Evolutionary conservation across 2,113 vertebrate genomes (phyloP).

Genomic region (Lontra canadensis): DNA sequence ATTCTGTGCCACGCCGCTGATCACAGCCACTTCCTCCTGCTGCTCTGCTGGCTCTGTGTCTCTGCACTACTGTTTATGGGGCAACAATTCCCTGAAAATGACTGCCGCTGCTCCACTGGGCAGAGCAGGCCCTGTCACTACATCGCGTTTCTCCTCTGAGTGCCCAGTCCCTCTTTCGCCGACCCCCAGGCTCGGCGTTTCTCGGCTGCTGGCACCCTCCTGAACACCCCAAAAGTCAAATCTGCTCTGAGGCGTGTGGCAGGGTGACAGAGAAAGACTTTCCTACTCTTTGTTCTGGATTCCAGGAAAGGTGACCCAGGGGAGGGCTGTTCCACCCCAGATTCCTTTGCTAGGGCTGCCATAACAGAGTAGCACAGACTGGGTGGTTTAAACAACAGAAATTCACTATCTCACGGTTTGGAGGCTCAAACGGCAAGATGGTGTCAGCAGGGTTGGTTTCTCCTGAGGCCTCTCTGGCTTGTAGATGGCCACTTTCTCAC

Average conservation of each 20-base stretch:
- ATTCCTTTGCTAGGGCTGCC: not conserved
- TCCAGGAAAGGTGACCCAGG: not conserved
- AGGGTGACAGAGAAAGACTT: not conserved
- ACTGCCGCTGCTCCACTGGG: not conserved
- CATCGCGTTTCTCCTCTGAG: fast-evolving
- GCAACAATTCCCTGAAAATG: not conserved
- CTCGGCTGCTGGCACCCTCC: not conserved
- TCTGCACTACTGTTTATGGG: not conserved
- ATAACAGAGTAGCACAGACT: not conserved
- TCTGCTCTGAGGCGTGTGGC: not conserved
- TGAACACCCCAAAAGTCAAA: not conserved
- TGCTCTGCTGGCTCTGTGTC: not conserved
- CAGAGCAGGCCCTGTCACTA: not conserved
- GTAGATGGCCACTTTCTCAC: not conserved
- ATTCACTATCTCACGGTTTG: not conserved
- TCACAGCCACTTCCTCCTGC: not conserved
- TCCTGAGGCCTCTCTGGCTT: not conserved
- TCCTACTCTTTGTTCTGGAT: not conserved
- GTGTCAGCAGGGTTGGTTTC: not conserved
- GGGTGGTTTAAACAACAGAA: not conserved
- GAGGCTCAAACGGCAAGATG: not conserved
- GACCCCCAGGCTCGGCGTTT: not conserved
- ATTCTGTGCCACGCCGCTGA: not conserved
- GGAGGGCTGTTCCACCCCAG: not conserved
- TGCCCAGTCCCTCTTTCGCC: not conserved